Evolutionary conservation across 2,113 vertebrate genomes (phyloP).

Genomic region (Megaptera novaeangliae): DNA sequence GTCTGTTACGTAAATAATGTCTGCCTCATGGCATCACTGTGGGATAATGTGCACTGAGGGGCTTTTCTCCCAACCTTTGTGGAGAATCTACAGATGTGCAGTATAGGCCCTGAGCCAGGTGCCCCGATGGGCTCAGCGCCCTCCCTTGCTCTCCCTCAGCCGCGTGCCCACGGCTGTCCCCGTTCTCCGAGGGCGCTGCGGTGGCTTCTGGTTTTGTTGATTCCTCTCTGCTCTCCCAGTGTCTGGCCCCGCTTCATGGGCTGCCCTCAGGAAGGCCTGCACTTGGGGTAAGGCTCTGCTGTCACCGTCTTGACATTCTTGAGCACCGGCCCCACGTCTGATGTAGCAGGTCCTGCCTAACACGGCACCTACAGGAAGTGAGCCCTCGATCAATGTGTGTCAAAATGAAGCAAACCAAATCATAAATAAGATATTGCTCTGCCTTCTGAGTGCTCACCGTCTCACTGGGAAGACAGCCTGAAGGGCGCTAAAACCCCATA

Average conservation of each 20-base stretch:
- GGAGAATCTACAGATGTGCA: fast-evolving
- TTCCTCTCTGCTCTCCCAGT: background rate
- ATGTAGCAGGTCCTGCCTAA: fast-evolving
- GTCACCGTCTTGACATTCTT: background rate
- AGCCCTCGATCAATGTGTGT: background rate
- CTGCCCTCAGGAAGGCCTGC: background rate
- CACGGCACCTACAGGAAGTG: fast-evolving
- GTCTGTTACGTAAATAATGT: background rate
- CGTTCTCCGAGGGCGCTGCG: background rate
- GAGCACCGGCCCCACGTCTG: fast-evolving
- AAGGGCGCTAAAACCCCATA: fast-evolving
- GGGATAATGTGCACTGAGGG: background rate
- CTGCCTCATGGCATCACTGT: fast-evolving
- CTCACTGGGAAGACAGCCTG: background rate
- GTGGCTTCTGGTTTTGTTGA: background rate
- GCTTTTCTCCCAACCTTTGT: background rate
- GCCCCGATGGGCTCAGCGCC: fast-evolving
- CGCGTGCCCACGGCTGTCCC: fast-evolving
- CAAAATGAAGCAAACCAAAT: background rate
- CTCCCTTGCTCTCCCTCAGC: background rate
- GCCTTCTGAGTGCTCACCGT: background rate
- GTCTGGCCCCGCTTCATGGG: fast-evolving
- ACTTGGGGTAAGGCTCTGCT: fast-evolving
- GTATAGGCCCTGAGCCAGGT: fast-evolving
- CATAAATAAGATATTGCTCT: background rate